These are phyloP conservation scores for Drosophila leonis DNA, from an alignment of 2,888 invertebrate species.

Conservation along the genomic window DNA sequence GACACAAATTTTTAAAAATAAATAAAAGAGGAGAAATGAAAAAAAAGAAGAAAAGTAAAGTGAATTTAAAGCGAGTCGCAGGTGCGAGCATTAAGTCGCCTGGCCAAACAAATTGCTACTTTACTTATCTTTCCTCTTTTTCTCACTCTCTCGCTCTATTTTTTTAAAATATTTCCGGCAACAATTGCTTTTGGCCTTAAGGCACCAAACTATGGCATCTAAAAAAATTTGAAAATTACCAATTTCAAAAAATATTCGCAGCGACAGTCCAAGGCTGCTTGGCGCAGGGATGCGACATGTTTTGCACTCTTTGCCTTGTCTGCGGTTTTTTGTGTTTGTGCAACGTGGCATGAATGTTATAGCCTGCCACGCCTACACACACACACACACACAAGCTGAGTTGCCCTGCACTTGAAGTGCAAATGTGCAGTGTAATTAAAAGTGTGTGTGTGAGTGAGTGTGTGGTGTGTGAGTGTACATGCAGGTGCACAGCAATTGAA, in stretches of 20 bases:
- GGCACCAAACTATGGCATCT: slow-evolving; percentile 1
- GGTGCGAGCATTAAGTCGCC: slow-evolving; percentile 61
- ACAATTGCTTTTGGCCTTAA: slow-evolving; percentile 26
- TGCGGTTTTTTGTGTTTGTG: slow-evolving; percentile 70
- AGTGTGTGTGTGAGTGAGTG: slow-evolving; percentile 35
- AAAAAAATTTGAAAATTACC: slow-evolving; percentile 22
- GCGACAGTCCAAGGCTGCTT: slow-evolving; percentile 47
- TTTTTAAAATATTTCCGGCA: slow-evolving; percentile 38
- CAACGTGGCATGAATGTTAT: slow-evolving; percentile 68
- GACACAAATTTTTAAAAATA: slow-evolving; percentile 35
- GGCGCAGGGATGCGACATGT: slow-evolving; percentile 44
- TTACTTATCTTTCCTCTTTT: slow-evolving; percentile 37
- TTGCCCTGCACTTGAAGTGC: slow-evolving; percentile 70
- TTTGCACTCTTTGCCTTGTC: slow-evolving; percentile 44
- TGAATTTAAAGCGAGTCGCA: slow-evolving; percentile 66
- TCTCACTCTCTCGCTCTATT: not conserved
- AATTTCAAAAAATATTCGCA: slow-evolving; percentile 24
- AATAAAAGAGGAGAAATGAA: slow-evolving; percentile 16
- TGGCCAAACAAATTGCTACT: slow-evolving; percentile 59
- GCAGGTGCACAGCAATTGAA: slow-evolving; percentile 50
- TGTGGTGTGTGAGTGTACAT: slow-evolving; percentile 25
- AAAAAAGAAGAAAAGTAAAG: slow-evolving; percentile 35
- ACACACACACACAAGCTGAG: slow-evolving; percentile 17
- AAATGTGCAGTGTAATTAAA: slow-evolving; percentile 79
- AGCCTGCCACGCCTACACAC: slow-evolving; percentile 31